Conservation (phyloP, 2,888 invertebrate species). For the Miltochrista miniata region DNA sequence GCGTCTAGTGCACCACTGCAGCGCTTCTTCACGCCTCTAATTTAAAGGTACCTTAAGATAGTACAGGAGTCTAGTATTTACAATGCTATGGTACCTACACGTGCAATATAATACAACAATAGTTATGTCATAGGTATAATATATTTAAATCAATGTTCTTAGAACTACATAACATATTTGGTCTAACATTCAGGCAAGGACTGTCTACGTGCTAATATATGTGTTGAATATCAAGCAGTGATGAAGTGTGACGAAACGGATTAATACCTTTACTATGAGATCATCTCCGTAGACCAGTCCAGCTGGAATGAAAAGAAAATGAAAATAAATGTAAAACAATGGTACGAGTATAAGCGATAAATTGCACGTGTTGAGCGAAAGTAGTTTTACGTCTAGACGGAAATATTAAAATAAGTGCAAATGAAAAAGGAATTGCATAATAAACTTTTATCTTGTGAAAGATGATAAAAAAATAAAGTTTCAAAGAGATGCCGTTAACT, state of each 20-base stretch:
- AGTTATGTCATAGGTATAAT: no score
- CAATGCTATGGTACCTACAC: no score
- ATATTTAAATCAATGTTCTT: constrained; percentile 13
- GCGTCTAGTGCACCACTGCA: no score
- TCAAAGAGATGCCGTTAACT: no score
- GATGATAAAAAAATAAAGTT: no score
- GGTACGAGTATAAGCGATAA: not conserved
- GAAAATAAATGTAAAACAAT: not conserved
- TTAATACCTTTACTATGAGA: constrained; percentile 72
- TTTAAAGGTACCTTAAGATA: no score
- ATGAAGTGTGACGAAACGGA: constrained; percentile 30
- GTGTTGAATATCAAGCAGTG: constrained; percentile 35
- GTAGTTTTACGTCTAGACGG: not conserved
- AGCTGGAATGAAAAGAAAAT: constrained; percentile 60
- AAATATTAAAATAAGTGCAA: no score
- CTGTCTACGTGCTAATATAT: constrained; percentile 4
- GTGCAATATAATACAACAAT: no score
- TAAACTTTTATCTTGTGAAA: no score
- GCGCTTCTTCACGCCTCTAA: no score
- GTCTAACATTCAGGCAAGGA: not conserved
- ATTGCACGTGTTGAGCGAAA: not conserved
- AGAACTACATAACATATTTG: not conserved
- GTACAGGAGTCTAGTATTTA: no score
- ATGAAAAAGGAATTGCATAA: not conserved
- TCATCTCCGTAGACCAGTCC: constrained; percentile 58